These are phyloP conservation scores for Micrastur ruficollis DNA, from an alignment of 2,797 vertebrate species.

Conservation along the genomic window DNA sequence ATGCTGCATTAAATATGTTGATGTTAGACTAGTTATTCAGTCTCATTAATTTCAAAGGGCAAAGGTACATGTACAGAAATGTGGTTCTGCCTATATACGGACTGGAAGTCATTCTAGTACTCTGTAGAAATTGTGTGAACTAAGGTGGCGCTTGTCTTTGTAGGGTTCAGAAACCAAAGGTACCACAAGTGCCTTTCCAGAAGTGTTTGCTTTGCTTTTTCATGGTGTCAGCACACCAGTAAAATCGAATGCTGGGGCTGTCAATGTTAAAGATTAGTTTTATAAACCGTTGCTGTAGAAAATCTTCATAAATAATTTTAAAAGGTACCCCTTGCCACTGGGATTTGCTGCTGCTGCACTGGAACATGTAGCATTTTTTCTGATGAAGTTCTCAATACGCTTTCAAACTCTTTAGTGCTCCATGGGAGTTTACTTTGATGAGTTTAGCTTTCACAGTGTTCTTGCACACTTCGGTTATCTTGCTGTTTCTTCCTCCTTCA, in stretches of 20 bases:
- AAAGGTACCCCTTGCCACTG: not conserved
- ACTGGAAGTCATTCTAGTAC: not conserved
- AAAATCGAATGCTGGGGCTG: not conserved
- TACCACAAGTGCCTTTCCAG: not conserved
- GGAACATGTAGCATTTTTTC: not conserved
- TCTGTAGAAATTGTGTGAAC: not conserved
- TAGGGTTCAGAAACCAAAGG: not conserved
- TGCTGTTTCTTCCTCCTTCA: not conserved
- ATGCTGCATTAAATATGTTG: not conserved
- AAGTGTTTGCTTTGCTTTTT: not conserved
- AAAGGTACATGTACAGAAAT: rapidly evolving
- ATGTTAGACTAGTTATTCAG: not conserved
- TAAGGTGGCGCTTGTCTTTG: not conserved
- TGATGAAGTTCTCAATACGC: not conserved
- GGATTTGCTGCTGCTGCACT: not conserved
- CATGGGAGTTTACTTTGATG: not conserved
- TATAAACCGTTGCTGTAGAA: not conserved
- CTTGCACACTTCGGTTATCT: not conserved
- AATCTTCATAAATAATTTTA: not conserved
- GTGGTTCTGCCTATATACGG: rapidly evolving
- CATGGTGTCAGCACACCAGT: not conserved
- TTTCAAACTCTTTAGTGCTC: not conserved
- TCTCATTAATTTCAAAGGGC: not conserved
- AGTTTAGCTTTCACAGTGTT: not conserved
- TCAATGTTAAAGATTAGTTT: not conserved